Evolutionary conservation across 2,113 vertebrate species (phyloP).

Genomic region (Crocuta crocuta): DNA sequence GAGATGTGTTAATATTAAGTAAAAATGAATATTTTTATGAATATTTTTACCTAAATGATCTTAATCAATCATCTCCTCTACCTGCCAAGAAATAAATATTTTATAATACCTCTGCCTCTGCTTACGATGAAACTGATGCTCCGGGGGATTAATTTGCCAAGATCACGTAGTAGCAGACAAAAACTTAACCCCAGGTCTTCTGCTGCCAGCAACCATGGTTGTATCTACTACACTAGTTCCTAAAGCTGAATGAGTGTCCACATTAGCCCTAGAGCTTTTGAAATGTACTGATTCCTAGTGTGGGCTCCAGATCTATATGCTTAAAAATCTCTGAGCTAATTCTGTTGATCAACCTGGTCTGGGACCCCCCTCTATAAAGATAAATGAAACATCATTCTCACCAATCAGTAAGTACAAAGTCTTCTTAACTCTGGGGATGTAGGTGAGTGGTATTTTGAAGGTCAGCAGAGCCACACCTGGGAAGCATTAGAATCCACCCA

Average conservation of each 20-base stretch:
- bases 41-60: neutral
- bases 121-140: constrained; percentile 5
- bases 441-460: neutral
- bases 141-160: neutral
- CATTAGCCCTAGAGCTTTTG: neutral
- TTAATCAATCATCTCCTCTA: neutral
- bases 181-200: neutral
- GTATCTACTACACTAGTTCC: neutral
- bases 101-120: neutral
- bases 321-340: constrained; percentile 35
- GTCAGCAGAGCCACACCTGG: constrained; percentile 10
- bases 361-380: neutral
- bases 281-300: neutral
- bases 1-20: constrained; percentile 16
- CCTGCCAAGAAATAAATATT: neutral
- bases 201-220: neutral
- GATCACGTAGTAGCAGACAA: neutral
- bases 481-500: neutral
- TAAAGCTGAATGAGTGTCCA: neutral
- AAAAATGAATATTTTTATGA: constrained; percentile 24
- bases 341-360: constrained; percentile 14
- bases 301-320: neutral
- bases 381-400: neutral
- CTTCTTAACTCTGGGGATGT: constrained; percentile 3
- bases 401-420: neutral